Percentiles rank a stretch among this genome's conserved stretches.
Conservation (phyloP, 2,797 vertebrate species). For the Danio choprae region DNA sequence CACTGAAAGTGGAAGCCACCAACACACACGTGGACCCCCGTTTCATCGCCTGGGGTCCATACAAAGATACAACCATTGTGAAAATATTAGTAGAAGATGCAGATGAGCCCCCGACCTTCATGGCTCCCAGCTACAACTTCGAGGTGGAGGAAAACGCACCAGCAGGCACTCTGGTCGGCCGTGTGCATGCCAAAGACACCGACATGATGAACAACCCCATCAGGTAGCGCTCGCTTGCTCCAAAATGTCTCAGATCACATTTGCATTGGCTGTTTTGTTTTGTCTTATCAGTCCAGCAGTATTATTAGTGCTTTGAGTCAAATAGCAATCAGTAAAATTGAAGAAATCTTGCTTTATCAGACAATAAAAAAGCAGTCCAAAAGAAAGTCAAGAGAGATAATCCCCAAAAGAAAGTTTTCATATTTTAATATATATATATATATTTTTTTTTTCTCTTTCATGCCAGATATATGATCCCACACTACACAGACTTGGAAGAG, state of each 20-base stretch:
- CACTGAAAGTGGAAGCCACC: slow-evolving; percentile 91
- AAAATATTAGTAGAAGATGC: slow-evolving; percentile 94
- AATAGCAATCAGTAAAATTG: neutral
- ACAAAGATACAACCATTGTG: slow-evolving; percentile 93
- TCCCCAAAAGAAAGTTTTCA: neutral
- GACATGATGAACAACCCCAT: slow-evolving; percentile 92
- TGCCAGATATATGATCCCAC: slow-evolving; percentile 93
- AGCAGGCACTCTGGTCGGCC: slow-evolving; percentile 87
- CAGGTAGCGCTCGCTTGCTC: slow-evolving; percentile 76
- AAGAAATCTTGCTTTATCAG: neutral
- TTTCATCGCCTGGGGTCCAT: slow-evolving; percentile 92
- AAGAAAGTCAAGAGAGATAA: neutral
- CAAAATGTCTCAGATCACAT: neutral
- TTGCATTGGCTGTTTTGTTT: neutral
- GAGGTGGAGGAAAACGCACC: slow-evolving; percentile 95
- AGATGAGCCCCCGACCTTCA: slow-evolving; percentile 92
- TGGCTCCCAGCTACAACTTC: slow-evolving; percentile 86
- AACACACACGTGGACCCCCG: slow-evolving; percentile 90
- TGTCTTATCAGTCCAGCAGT: neutral
- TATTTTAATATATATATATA: neutral
- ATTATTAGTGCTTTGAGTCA: neutral
- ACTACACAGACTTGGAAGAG: slow-evolving; percentile 95
- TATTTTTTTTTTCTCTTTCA: neutral
- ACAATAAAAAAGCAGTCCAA: no score
- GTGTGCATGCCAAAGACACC: slow-evolving; percentile 95